phyloP scores from a whole-genome alignment of 2,888 invertebrate genomes.

The Meta bourneti region DNA sequence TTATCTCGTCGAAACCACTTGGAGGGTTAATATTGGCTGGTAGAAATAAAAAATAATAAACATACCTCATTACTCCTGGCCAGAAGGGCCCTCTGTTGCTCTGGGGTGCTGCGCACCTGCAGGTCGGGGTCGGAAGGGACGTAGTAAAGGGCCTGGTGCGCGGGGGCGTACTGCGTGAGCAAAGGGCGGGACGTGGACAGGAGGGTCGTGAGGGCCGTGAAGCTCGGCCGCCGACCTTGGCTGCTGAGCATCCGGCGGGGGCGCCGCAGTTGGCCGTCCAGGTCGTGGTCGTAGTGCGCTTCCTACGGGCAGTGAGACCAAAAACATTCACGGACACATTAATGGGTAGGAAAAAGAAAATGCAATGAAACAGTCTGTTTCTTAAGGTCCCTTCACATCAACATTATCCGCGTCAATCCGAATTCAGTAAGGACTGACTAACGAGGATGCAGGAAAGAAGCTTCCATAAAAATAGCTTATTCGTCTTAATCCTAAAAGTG shows the following conservation, averaged over 20 bases:
- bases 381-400: too few species aligned
- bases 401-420: too few species aligned
- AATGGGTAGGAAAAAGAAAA: too few species aligned
- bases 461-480: too few species aligned
- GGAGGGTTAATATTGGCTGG: too few species aligned
- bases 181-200: conserved; percentile 72
- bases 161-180: conserved; percentile 69
- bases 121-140: conserved; percentile 71
- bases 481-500: too few species aligned
- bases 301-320: conserved; percentile 15
- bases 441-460: too few species aligned
- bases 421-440: too few species aligned
- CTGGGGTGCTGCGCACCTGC: conserved; percentile 58
- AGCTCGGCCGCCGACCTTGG: conserved; percentile 72
- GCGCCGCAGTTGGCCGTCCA: conserved; percentile 80
- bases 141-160: conserved; percentile 64
- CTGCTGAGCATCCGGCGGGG: conserved; percentile 79
- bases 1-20: too few species aligned
- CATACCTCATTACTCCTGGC: conserved; percentile 69
- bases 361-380: too few species aligned
- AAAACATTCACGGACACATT: neutral
- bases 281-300: conserved; percentile 79
- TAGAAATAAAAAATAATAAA: neutral
- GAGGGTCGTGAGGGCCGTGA: conserved; percentile 70
- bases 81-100: conserved; percentile 67